Percentiles rank a stretch among this genome's conserved stretches.
phyloP scores from a whole-genome alignment of 2,888 invertebrate genomes.

The Brachypalpus laphriformis region DNA sequence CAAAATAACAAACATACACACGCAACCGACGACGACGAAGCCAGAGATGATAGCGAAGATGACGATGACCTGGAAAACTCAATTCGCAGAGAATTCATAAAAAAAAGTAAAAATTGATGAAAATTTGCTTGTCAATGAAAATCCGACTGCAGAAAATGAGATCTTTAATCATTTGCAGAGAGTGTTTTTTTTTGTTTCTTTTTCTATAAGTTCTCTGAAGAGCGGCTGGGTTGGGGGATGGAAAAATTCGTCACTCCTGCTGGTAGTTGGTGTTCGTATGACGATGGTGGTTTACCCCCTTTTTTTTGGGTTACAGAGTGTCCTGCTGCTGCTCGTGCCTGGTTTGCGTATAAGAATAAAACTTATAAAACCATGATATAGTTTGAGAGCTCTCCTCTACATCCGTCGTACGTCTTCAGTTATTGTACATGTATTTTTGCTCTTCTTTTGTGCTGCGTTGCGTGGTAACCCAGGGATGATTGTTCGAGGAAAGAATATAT shows the following conservation, averaged over 20 bases:
- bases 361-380: conserved; percentile 38
- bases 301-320: conserved; percentile 28
- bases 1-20: conserved; percentile 19
- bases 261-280: conserved; percentile 4
- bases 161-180: conserved; percentile 31
- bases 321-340: conserved; percentile 28
- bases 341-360: conserved; percentile 41
- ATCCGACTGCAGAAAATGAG: conserved; percentile 13
- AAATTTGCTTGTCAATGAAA: conserved; percentile 20
- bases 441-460: conserved; percentile 54
- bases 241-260: conserved; percentile 44
- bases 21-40: not conserved
- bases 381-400: conserved; percentile 29
- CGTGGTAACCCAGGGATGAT: conserved; percentile 59
- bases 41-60: not conserved
- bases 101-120: not conserved
- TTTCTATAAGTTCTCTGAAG: conserved; percentile 1
- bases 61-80: conserved; percentile 23
- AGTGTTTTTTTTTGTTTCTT: conserved; percentile 25
- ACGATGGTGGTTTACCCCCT: conserved; percentile 15
- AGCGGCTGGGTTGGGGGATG: conserved; percentile 1
- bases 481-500: conserved; percentile 34
- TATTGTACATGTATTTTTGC: conserved; percentile 23
- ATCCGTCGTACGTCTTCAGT: conserved; percentile 1
- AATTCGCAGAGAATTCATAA: conserved; percentile 33